Percentiles rank a stretch among this genome's conserved stretches.
These are phyloP conservation scores for Zaprionus capensis DNA, from an alignment of 1,140 invertebrate genomes.

Conservation along the genomic window DNA sequence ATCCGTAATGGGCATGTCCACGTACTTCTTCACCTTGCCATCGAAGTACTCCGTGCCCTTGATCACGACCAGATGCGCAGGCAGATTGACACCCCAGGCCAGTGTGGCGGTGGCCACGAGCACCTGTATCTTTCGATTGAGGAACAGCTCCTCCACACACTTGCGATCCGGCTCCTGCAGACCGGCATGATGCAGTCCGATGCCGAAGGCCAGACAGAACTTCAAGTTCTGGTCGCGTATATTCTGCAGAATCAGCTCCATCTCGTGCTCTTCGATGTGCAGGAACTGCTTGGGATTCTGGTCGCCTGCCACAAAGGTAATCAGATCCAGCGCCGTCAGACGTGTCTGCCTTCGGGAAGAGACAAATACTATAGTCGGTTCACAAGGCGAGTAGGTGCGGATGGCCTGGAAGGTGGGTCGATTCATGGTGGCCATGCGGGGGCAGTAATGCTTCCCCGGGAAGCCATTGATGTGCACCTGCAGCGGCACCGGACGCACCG, in stretches of 20 bases:
- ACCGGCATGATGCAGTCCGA: slow-evolving; percentile 99
- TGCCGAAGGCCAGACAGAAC: slow-evolving; percentile 97
- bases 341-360: slow-evolving; percentile 99
- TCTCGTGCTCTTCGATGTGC: slow-evolving; percentile 93
- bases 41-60: slow-evolving; percentile 99
- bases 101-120: slow-evolving; percentile 98
- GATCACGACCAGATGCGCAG: slow-evolving; percentile 89
- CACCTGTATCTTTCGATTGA: slow-evolving; percentile 99
- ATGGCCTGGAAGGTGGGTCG: slow-evolving; percentile 99
- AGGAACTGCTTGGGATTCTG: slow-evolving; percentile 98
- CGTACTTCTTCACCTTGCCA: slow-evolving; percentile 97
- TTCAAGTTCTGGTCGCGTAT: slow-evolving; percentile 97
- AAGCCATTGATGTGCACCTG: slow-evolving; percentile 96
- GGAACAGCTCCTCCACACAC: slow-evolving; percentile 97
- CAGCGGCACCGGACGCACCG: slow-evolving; percentile 97
- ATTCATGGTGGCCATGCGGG: slow-evolving; percentile 99
- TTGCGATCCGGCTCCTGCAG: slow-evolving; percentile 96
- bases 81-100: slow-evolving; percentile 99
- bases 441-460: slow-evolving; percentile 97
- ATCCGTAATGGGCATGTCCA: slow-evolving; percentile 99
- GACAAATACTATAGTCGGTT: slow-evolving; percentile 98
- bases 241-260: slow-evolving; percentile 90
- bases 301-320: slow-evolving; percentile 96
- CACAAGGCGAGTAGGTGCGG: slow-evolving; percentile 93
- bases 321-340: slow-evolving; percentile 97